A percentile compares a stretch with the other conserved stretches of the same genome.
Conservation (phyloP, 2,797 vertebrate species). For the Anisognathus igniventris region DNA sequence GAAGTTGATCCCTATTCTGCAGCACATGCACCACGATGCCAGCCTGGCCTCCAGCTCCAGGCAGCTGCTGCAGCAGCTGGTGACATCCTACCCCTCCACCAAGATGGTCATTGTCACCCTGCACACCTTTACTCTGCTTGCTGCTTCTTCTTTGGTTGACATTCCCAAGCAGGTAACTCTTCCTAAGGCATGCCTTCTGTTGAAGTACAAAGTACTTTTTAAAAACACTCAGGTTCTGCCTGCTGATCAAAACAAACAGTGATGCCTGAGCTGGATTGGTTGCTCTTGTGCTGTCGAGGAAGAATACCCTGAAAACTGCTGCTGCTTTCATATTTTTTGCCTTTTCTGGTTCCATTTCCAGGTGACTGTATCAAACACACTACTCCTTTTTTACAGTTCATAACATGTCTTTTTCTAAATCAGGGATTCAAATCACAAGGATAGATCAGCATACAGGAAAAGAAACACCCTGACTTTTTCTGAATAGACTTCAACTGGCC, state of each 20-base stretch:
- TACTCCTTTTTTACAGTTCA: not conserved
- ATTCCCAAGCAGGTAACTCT: constrained; percentile 93
- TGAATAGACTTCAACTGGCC: not conserved
- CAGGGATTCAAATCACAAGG: not conserved
- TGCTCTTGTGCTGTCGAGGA: not conserved
- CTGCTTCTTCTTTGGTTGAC: constrained; percentile 92
- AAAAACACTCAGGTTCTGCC: not conserved
- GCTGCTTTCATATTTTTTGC: not conserved
- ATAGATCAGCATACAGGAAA: not conserved
- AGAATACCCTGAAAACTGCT: not conserved
- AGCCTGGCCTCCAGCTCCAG: constrained; percentile 90
- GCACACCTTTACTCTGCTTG: constrained; percentile 95
- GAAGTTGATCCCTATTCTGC: constrained; percentile 93
- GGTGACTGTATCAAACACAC: not conserved
- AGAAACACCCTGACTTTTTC: not conserved
- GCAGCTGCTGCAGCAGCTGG: constrained; percentile 91
- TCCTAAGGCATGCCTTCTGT: not conserved
- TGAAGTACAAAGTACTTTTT: not conserved
- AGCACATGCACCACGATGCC: constrained; percentile 98
- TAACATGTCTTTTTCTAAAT: not conserved
- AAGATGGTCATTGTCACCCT: constrained; percentile 94
- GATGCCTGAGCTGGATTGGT: not conserved
- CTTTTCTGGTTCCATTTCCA: not conserved
- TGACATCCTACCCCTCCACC: constrained; percentile 93
- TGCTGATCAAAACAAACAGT: fast-evolving